Base-by-base conservation (phyloP, 2,113 vertebrate species). In the Sprattus sprattus region DNA sequence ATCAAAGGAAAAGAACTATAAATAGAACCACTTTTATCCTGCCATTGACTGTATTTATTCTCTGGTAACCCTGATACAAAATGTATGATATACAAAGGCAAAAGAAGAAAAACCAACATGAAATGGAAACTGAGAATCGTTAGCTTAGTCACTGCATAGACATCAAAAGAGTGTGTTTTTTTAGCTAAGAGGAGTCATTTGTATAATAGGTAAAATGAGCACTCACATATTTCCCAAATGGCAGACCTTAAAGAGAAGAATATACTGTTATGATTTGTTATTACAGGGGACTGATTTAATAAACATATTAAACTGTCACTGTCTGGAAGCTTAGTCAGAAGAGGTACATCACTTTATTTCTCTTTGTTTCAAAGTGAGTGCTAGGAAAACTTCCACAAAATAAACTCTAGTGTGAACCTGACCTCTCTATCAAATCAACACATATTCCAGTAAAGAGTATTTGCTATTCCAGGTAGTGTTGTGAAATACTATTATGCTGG, bases 151-250 rank as follows among this genome's bases (percentile, higher is more conserved):
- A 52, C 13, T 52, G 50, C 11, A 16, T 52, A 15, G 47, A 49
- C 47, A 6, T 39, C 39, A 39, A 39, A 39, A 39, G 39, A 39
- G 4, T 49, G 47, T 49, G 47, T 49, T 8, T 49, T 49, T 4
- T 49, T 49, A 11, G 10, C 47, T 49, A 49, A 1, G 3, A 22
- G 39, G 39, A 39, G 39, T 2, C 39, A 39, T 54, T 82, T 83
- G 32, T 44, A 45, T 44, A 25, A 1, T n/a, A 39, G 39, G 16
- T 85, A 0, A 32, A 50, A 45, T 8, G 82, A 60, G 45, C 84
- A 91, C 90, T 91, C 47, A 91, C 90, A 47, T 82, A 44, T 85
- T 82, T 71, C 81, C 54, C 28, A 16, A 86, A 71, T n/a, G 82
- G 39, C 44, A 47, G 49, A 86, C 89, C 90, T 91, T 50, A 85